Conservation (phyloP, 2,797 vertebrate genomes). For the Cyprinodon diabolis region DNA sequence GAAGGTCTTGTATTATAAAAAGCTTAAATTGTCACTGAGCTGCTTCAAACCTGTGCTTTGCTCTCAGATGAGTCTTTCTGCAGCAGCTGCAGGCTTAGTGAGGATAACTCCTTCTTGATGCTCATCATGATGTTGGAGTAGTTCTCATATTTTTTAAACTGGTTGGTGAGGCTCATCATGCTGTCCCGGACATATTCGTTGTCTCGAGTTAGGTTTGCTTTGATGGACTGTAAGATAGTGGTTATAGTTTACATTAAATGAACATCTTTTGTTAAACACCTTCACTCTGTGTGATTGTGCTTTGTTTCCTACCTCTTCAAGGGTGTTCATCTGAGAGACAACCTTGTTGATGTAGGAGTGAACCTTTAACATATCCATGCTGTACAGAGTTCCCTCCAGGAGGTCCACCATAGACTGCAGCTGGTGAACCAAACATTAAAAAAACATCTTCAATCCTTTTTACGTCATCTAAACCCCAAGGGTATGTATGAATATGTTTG, state of each 20-base stretch:
- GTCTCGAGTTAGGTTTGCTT: slow-evolving; percentile 92
- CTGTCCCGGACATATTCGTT: slow-evolving; percentile 92
- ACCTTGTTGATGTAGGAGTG: slow-evolving; percentile 95
- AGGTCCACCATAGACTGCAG: slow-evolving; percentile 97
- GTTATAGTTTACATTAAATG: neutral
- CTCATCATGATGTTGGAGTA: slow-evolving; percentile 94
- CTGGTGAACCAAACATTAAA: slow-evolving; percentile 72
- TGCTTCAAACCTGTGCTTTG: slow-evolving; percentile 85
- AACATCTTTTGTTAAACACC: neutral
- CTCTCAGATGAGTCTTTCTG: slow-evolving; percentile 88
- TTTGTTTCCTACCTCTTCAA: slow-evolving; percentile 90
- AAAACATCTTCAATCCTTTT: slow-evolving; percentile 35
- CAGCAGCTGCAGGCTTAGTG: slow-evolving; percentile 91
- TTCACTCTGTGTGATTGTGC: neutral
- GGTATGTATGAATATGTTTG: slow-evolving; percentile 23
- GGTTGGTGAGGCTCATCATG: slow-evolving; percentile 86
- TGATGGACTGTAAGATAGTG: slow-evolving; percentile 85
- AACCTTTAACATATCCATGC: slow-evolving; percentile 96
- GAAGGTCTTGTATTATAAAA: neutral
- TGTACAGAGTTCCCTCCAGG: slow-evolving; percentile 94
- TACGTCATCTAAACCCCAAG: slow-evolving; percentile 20
- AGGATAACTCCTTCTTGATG: slow-evolving; percentile 97
- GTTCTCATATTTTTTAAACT: slow-evolving; percentile 93
- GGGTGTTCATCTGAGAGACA: slow-evolving; percentile 91
- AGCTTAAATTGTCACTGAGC: neutral